Evolutionary conservation across 1,140 invertebrate species (phyloP), one percentile per base, ranked within the genome.

Genomic region (Drosophila kohkoa): DNA sequence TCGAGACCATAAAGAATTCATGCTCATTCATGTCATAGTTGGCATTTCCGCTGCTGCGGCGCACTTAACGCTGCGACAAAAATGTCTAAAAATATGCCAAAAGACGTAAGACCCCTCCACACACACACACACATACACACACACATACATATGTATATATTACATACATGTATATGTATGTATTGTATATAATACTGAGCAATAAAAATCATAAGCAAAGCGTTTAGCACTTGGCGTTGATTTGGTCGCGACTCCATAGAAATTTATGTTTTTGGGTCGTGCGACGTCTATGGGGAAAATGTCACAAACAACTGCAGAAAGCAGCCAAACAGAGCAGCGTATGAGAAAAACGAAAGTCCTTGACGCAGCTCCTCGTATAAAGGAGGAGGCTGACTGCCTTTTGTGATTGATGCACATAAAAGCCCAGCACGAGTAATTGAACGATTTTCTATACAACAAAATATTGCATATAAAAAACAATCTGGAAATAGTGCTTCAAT

Each of bases 171-270:
- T 43, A 60, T n/a, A 30, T 6, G 8, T 15, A 35, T 16, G 32
- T 30, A 28, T 32, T 63, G 28, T 48, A 73, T 48, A 41, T 65
- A 48, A 46, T 65, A 15, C 52, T 45, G 72, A 79, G 81, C 77
- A 83, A 83, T 83, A 83, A 83, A 83, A 83, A 83, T 83, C 81
- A 83, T 83, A 72, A 77, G 81, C 76, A 83, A 81, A 81, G 45
- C 79, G 67, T 81, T 81, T 81, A 81, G 62, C 73, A 73, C 82
- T 83, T 80, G 76, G 81, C 81, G 77, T 83, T 83, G 80, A 82
- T 82, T 82, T 82, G 51, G 57, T 58, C 75, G 81, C 73, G 70
- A 76, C 71, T 68, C 64, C 54, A 68, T 60, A 60, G 76, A 83
- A 83, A 83, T 83, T 83, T 83, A 83, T 83, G 77, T 70, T 79